These are phyloP conservation scores for Drosophila testacea DNA, from an alignment of 2,888 invertebrate genomes.

Conservation along the genomic window DNA sequence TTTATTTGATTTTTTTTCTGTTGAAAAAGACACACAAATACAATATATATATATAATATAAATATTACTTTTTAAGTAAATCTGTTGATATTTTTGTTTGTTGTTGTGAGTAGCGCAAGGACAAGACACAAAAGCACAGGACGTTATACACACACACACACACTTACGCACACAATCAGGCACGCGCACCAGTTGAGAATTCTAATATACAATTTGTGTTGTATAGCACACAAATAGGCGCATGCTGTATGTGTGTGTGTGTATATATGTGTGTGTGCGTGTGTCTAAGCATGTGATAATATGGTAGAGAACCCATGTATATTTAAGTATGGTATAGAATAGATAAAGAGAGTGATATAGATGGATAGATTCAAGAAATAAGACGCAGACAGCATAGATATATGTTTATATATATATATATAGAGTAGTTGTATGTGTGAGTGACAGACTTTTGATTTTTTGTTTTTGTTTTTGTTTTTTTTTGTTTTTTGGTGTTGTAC, in stretches of 20 bases:
- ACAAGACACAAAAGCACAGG: slow-evolving; percentile 66
- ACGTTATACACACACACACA: slow-evolving; percentile 28
- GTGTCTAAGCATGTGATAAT: slow-evolving; percentile 17
- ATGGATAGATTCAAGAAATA: slow-evolving; percentile 14
- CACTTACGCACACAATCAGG: slow-evolving; percentile 28
- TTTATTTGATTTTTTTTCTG: slow-evolving; percentile 60
- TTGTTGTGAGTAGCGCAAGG: slow-evolving; percentile 57
- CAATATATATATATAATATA: slow-evolving; percentile 60
- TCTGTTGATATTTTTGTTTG: slow-evolving; percentile 13
- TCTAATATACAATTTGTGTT: slow-evolving; percentile 11
- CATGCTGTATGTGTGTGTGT: slow-evolving; percentile 28
- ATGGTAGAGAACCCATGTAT: slow-evolving; percentile 48
- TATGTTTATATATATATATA: slow-evolving; percentile 20
- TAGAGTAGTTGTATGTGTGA: slow-evolving; percentile 28
- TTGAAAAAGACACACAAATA: slow-evolving; percentile 62
- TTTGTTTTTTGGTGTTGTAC: slow-evolving; percentile 30
- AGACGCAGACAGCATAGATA: slow-evolving; percentile 50
- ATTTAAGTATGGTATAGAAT: slow-evolving; percentile 22
- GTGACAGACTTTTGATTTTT: slow-evolving; percentile 37
- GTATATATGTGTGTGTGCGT: slow-evolving; percentile 13
- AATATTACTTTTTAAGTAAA: slow-evolving; percentile 36
- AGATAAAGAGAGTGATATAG: slow-evolving; percentile 11
- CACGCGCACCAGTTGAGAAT: slow-evolving; percentile 37
- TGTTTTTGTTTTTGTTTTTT: slow-evolving; percentile 5
- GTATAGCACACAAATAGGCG: slow-evolving; percentile 42